Conservation (phyloP, 92 coral and sea anemone genomes). For the Parazoanthus darwini region DNA sequence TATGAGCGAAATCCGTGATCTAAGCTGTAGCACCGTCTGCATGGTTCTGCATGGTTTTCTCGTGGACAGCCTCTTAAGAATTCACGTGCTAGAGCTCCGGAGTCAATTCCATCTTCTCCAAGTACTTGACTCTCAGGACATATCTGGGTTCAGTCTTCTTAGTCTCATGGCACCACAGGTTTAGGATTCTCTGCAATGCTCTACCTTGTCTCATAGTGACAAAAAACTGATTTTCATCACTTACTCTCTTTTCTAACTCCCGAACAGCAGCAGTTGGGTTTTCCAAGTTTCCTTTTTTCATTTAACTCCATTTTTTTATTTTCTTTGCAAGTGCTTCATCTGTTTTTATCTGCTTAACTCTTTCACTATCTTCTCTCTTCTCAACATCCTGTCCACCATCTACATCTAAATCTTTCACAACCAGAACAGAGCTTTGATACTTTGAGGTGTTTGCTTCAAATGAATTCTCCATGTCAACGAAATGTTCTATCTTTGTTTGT, state of each 20-base stretch:
- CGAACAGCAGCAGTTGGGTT: constrained; percentile 9
- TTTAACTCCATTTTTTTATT: not conserved
- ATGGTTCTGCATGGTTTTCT: too few species aligned
- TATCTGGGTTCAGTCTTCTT: not conserved
- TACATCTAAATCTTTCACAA: constrained; percentile 48
- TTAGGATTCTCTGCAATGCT: constrained; percentile 21
- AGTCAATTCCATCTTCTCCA: constrained; percentile 47
- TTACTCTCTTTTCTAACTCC: constrained; percentile 20
- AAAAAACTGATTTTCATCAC: constrained; percentile 1
- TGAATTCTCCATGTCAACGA: constrained; percentile 21
- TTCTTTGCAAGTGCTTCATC: constrained; percentile 26
- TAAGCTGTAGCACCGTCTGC: too few species aligned
- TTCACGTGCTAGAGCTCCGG: constrained; percentile 38
- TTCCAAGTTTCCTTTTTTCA: constrained; percentile 17
- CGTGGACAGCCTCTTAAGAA: too few species aligned
- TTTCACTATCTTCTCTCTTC: constrained; percentile 39
- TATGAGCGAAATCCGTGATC: too few species aligned
- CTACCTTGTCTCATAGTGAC: not conserved
- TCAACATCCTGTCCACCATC: constrained; percentile 55
- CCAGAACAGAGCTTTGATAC: constrained; percentile 24
- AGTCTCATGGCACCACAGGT: constrained; percentile 21
- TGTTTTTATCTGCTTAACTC: constrained; percentile 11
- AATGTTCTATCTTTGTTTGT: constrained; percentile 25
- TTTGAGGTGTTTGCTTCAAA: constrained; percentile 24
- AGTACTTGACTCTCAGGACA: constrained; percentile 36